Conservation (phyloP, 2,888 invertebrate genomes). For the Cantharis rustica region DNA sequence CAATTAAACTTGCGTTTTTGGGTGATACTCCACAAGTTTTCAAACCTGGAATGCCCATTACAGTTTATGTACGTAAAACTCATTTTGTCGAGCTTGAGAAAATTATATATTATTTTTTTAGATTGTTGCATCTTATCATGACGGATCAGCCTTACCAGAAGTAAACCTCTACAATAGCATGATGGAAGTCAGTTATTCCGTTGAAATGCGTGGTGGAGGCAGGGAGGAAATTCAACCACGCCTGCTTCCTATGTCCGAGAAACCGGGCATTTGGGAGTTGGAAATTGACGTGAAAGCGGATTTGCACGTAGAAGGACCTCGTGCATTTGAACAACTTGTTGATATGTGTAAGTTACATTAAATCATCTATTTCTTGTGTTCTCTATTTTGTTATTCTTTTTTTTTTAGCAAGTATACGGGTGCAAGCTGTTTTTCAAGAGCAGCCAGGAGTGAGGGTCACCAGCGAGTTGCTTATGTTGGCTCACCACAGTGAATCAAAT, state of each 20-base stretch:
- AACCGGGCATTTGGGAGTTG: slow-evolving; percentile 81
- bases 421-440: slow-evolving; percentile 73
- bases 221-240: slow-evolving; percentile 67
- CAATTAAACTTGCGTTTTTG: slow-evolving; percentile 79
- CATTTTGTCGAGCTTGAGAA: not conserved
- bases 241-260: slow-evolving; percentile 68
- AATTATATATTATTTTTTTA: slow-evolving; percentile 49
- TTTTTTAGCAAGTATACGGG: slow-evolving; percentile 39
- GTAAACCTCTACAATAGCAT: slow-evolving; percentile 67
- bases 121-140: slow-evolving; percentile 88
- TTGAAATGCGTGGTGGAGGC: slow-evolving; percentile 67
- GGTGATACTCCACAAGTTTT: slow-evolving; percentile 93
- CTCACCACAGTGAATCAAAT: slow-evolving; percentile 81
- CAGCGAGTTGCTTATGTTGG: slow-evolving; percentile 72
- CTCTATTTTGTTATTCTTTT: slow-evolving; percentile 11
- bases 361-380: not conserved
- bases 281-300: slow-evolving; percentile 75
- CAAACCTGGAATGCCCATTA: slow-evolving; percentile 93
- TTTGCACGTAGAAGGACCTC: slow-evolving; percentile 57
- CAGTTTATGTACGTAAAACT: slow-evolving; percentile 72
- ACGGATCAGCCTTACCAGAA: slow-evolving; percentile 77
- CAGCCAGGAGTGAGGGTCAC: slow-evolving; percentile 68
- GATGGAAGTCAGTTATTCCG: slow-evolving; percentile 69
- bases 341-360: slow-evolving; percentile 39
- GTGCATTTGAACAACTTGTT: slow-evolving; percentile 46